Percentiles rank a stretch among this genome's conserved stretches.
phyloP scores from a whole-genome alignment of 2,888 invertebrate genomes.

The Sussaba pulchella region DNA sequence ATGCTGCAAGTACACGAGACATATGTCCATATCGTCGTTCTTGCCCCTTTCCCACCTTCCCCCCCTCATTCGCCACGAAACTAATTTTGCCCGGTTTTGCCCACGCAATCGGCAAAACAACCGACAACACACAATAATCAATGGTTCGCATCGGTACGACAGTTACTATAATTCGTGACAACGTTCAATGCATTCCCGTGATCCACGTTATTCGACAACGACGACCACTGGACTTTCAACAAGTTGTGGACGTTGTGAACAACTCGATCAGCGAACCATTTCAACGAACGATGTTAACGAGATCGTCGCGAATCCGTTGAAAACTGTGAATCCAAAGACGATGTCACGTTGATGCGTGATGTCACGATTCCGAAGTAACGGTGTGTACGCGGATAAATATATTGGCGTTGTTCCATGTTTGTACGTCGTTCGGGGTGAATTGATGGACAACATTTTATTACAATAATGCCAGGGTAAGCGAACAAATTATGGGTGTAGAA shows the following conservation, averaged over 20 bases:
- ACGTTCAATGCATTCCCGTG: slow-evolving; percentile 24
- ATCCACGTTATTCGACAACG: not conserved
- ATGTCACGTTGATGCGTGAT: slow-evolving; percentile 66
- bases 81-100: too few relatives aligned
- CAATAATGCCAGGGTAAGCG: slow-evolving; percentile 73
- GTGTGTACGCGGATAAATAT: slow-evolving; percentile 63
- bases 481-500: not conserved
- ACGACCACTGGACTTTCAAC: too few relatives aligned
- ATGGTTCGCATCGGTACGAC: not conserved
- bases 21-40: too few relatives aligned
- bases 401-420: slow-evolving; percentile 67
- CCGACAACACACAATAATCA: slow-evolving; percentile 19
- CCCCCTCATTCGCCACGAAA: too few relatives aligned
- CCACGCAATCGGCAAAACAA: slow-evolving; percentile 17
- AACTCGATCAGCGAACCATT: too few relatives aligned
- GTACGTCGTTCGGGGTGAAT: slow-evolving; percentile 64
- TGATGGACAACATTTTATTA: slow-evolving; percentile 64
- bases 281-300: too few relatives aligned
- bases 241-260: too few relatives aligned
- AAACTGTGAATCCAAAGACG: slow-evolving; percentile 62
- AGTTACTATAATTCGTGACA: not conserved
- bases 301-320: slow-evolving; percentile 53
- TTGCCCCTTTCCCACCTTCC: too few relatives aligned
- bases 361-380: slow-evolving; percentile 70
- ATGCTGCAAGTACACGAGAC: too few relatives aligned